These are phyloP conservation scores for Montipora cactus DNA, from an alignment of 64 coral and sea anemone genomes.

Conservation along the genomic window DNA sequence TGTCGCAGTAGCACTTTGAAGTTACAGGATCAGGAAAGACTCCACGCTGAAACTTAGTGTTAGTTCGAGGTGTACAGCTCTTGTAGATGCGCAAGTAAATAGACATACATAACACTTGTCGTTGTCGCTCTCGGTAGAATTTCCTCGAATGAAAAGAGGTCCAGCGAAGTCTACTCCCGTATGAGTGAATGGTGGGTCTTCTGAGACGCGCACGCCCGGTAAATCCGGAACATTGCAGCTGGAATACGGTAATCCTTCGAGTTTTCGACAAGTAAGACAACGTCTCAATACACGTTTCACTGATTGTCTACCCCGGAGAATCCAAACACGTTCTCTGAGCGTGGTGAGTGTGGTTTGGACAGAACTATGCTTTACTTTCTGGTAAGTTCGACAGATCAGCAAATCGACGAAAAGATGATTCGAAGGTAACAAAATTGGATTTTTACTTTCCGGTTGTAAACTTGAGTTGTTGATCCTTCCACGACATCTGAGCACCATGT, in stretches of 20 bases:
- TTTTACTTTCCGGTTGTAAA: background rate
- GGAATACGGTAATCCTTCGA: too few species aligned
- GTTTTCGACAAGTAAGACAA: too few species aligned
- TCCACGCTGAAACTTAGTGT: too few species aligned
- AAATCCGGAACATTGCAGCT: too few species aligned
- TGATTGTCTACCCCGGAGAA: background rate
- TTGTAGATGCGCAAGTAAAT: too few species aligned
- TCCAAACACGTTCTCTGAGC: too few species aligned
- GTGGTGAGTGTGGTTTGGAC: background rate
- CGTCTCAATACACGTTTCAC: background rate
- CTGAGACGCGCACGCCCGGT: background rate
- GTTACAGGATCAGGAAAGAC: too few species aligned
- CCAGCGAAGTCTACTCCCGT: background rate
- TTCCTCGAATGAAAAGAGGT: too few species aligned
- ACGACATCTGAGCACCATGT: background rate
- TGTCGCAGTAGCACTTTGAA: too few species aligned
- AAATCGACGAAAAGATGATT: constrained; percentile 18
- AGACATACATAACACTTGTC: too few species aligned
- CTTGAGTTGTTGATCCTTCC: constrained; percentile 27
- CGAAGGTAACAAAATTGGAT: constrained; percentile 27
- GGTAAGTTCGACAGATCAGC: constrained; percentile 18
- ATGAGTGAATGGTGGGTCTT: background rate
- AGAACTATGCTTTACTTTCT: constrained; percentile 26
- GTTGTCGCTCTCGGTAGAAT: too few species aligned
- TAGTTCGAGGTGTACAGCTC: too few species aligned